Evolutionary conservation across 1,140 invertebrate genomes (phyloP).

Genomic region (Rhagoletis zephyria): DNA sequence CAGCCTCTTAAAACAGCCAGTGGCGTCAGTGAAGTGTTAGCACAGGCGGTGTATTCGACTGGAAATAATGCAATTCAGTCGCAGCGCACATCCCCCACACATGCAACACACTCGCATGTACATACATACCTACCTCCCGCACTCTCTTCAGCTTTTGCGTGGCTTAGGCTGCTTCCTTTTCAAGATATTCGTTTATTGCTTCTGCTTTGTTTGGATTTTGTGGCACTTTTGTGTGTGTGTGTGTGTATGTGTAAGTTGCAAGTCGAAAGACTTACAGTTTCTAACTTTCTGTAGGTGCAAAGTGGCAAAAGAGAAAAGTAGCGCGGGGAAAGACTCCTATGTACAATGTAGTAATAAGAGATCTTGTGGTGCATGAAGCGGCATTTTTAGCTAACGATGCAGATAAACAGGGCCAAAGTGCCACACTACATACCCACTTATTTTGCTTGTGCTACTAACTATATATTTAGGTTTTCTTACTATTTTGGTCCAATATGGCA

Average conservation of each 20-base stretch:
- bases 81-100: background rate
- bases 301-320: background rate
- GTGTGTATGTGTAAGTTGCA: too few relatives aligned
- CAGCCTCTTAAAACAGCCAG: background rate
- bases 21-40: background rate
- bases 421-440: background rate
- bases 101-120: background rate
- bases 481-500: background rate
- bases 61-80: conserved; percentile 43
- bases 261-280: background rate
- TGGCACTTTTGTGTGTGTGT: too few relatives aligned
- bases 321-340: background rate
- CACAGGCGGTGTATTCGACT: background rate
- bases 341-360: background rate
- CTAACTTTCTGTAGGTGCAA: conserved; percentile 20
- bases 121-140: background rate
- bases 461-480: background rate
- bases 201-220: too few relatives aligned
- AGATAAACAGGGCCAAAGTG: background rate
- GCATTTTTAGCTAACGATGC: background rate
- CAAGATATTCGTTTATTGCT: too few relatives aligned
- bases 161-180: background rate
- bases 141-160: background rate
- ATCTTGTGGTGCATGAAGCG: background rate
- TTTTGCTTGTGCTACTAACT: background rate